Evolutionary conservation across 2,888 invertebrate species (phyloP), one percentile per base, ranked within the genome.

Genomic region (Sarcophaga subvicina): DNA sequence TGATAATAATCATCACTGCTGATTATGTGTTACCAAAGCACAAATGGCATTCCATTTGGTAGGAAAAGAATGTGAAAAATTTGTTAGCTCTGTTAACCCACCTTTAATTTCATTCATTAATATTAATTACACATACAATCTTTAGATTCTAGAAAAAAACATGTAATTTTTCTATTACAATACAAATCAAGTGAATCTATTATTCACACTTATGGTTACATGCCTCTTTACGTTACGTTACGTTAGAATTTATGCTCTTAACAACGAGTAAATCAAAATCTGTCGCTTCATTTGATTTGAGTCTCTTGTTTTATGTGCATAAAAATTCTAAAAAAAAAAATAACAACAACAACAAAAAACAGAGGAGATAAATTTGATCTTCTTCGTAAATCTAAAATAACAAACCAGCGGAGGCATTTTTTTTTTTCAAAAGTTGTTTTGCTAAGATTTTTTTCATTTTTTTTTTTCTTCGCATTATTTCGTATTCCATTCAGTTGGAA

Each of bases 261-360:
- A 37, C 54, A 54, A 54, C 54, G 12, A 54, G 17, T 14, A 54
- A 54, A 67, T 73, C 27, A 12, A 60, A 37, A 77, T 82, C 70
- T 37, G 37, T 54, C 76, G 77, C 82, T 77, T 66, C 25, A 82
- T 77, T 82, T 77, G 70, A 77, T 70, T 71, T 66, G 59, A 77
- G 27, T 64, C 22, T 76, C 37, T 54, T 1, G 49, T 37, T 72
- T 66, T 17, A 83, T 66, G 66, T 22, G 66, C 54, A 83, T 77
- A 77, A 78, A 83, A 78, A 83, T 66, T 66, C 47, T 75, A 72
- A 54, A 77, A 45, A 45, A 80, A 64, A 54, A 54, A 4, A 49
- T 14, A 54, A 2, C 12, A 14, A 12, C 12, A 54, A 54, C 14
- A 54, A 54, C 12, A 14, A 54, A 2, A 49, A 49, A 37, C 6